Base-by-base conservation (phyloP, 2,113 vertebrate species). In the Thinocorus orbignyianus region DNA sequence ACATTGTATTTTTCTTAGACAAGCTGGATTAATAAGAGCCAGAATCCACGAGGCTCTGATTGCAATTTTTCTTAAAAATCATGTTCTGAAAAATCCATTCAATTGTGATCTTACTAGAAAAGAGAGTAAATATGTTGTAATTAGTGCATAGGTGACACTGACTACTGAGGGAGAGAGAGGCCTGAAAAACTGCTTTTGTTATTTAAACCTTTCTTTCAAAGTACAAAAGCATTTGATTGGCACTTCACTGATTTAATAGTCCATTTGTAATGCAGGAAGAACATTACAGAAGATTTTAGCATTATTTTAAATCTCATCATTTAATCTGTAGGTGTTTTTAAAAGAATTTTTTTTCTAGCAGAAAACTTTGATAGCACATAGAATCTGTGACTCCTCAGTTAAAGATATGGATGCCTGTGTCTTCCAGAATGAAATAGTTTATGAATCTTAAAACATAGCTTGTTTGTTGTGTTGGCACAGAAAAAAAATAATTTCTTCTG, bases 161-260 rank as follows among this genome's bases (percentile, higher is more conserved):
- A 97, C 96, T 95, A 97, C 76, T 3, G 57, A 79, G 95, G 71
- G 93, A 83, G 86, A 95, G 84, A 96, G 96, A 97, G 96, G 84
- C 91, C 97, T 95, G 93, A 97, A 97, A 98, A 97, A 97, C 93
- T 93, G 78, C 97, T 97, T 97, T 97, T 98, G 97, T 98, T 98
- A 98, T 97, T 98, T 97, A 97, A 97, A 96, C 95, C 88, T 97
- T 97, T 97, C 96, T 97, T 97, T 96, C 92, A 93, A 97, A 97
- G 66, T 95, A 97, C 96, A 97, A 96, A 98, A 97, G 96, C 96
- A 96, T 97, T 98, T 98, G 97, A 98, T 97, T 98, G 97, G 94
- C 96, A 98, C 86, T 95, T 97, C 94, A 97, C 92, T 97, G 94
- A 96, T 96, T 98, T 98, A 98, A 97, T 97, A 97, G 97, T 96